Conservation (phyloP, 2,797 vertebrate species). For the Lepus townsendii region DNA sequence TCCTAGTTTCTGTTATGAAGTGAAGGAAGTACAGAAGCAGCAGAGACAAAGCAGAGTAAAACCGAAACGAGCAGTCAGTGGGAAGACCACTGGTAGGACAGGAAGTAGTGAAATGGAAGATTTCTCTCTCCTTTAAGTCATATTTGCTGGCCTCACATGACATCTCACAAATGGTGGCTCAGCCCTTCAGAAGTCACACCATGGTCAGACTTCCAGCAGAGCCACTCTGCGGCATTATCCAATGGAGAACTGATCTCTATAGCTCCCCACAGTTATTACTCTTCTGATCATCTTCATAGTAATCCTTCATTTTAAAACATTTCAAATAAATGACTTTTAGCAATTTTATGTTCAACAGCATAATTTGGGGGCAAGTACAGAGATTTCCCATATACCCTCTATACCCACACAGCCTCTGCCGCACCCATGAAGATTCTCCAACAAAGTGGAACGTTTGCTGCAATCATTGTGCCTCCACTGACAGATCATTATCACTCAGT, state of each 20-base stretch:
- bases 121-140: neutral
- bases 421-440: neutral
- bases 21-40: conserved; percentile 45
- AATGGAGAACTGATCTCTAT: neutral
- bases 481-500: neutral
- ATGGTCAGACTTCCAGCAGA: neutral
- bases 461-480: neutral
- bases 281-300: neutral
- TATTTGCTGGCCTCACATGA: neutral
- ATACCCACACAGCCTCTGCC: neutral
- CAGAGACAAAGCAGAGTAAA: neutral
- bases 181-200: neutral
- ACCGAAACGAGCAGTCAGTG: neutral
- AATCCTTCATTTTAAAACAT: neutral
- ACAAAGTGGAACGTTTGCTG: neutral
- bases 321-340: conserved; percentile 3
- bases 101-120: neutral
- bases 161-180: neutral
- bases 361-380: neutral
- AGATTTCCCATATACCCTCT: neutral
- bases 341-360: neutral
- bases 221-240: neutral
- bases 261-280: neutral
- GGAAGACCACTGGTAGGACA: neutral
- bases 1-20: conserved; percentile 51